Evolutionary conservation across 2,113 vertebrate species (phyloP).

Genomic region (Oreocharis arfaki): DNA sequence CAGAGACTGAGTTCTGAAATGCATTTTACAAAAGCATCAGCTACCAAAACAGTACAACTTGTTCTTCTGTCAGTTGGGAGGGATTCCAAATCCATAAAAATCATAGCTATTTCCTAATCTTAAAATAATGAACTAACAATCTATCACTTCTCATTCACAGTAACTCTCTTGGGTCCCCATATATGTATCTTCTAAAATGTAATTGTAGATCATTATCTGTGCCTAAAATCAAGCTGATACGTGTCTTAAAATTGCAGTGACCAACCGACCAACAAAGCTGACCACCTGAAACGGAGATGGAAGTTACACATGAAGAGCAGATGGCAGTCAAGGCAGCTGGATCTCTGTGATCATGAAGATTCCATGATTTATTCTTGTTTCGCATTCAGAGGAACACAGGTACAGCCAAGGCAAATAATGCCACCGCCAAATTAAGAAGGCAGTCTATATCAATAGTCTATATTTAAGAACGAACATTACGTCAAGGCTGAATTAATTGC

Average conservation of each 20-base stretch:
- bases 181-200: neutral
- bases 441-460: neutral
- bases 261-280: neutral
- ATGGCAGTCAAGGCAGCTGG: neutral
- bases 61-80: neutral
- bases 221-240: neutral
- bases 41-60: neutral
- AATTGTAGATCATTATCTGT: neutral
- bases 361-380: neutral
- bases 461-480: neutral
- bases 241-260: neutral
- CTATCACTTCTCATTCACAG: neutral
- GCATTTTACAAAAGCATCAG: neutral
- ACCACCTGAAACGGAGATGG: neutral
- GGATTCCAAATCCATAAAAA: neutral
- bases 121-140: neutral
- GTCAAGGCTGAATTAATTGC: neutral
- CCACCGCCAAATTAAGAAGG: neutral
- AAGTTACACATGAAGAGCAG: neutral
- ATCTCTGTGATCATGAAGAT: neutral
- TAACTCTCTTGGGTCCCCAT: neutral
- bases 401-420: neutral
- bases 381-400: neutral
- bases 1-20: neutral
- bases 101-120: neutral